These are phyloP conservation scores for Megalopta genalis DNA, from an alignment of 1,140 invertebrate species.

Conservation along the genomic window DNA sequence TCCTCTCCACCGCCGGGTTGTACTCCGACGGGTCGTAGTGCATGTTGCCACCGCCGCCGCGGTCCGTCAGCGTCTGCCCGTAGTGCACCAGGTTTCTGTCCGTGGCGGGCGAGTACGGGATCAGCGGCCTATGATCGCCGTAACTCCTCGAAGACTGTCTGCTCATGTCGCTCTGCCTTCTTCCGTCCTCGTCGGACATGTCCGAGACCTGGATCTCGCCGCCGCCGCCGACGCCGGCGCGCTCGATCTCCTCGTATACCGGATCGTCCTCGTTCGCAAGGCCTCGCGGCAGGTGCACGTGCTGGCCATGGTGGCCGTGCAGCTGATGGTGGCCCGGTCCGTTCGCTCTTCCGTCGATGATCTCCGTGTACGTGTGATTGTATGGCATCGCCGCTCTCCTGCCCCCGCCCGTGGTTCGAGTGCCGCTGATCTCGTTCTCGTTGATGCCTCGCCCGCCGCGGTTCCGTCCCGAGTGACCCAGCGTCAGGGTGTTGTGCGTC, in stretches of 20 bases:
- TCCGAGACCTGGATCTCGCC: constrained; percentile 87
- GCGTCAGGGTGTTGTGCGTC: constrained; percentile 80
- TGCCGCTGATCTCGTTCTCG: constrained; percentile 71
- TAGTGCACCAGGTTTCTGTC: constrained; percentile 81
- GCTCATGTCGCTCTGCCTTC: constrained; percentile 88
- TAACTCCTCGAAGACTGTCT: constrained; percentile 89
- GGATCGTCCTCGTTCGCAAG: constrained; percentile 84
- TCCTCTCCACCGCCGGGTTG: constrained; percentile 71
- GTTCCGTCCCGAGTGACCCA: constrained; percentile 71
- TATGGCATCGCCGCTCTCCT: constrained; percentile 80
- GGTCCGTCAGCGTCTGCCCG: constrained; percentile 70
- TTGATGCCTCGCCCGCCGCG: constrained; percentile 59
- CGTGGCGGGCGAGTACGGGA: constrained; percentile 84
- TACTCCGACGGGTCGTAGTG: constrained; percentile 73
- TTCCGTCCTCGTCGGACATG: constrained; percentile 88
- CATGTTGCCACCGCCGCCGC: constrained; percentile 55
- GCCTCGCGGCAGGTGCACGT: constrained; percentile 66
- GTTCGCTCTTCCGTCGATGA: constrained; percentile 79
- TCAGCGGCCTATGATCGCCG: constrained; percentile 88
- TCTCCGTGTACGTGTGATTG: constrained; percentile 85
- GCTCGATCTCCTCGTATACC: constrained; percentile 90
- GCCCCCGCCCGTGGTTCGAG: constrained; percentile 59
- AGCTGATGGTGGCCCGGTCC: constrained; percentile 65
- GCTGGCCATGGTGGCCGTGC: constrained; percentile 72
- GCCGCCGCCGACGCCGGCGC: constrained; percentile 75